Percentiles rank a stretch among this genome's conserved stretches.
phyloP scores from a whole-genome alignment of 1,140 invertebrate species.

The Maniola jurtina region DNA sequence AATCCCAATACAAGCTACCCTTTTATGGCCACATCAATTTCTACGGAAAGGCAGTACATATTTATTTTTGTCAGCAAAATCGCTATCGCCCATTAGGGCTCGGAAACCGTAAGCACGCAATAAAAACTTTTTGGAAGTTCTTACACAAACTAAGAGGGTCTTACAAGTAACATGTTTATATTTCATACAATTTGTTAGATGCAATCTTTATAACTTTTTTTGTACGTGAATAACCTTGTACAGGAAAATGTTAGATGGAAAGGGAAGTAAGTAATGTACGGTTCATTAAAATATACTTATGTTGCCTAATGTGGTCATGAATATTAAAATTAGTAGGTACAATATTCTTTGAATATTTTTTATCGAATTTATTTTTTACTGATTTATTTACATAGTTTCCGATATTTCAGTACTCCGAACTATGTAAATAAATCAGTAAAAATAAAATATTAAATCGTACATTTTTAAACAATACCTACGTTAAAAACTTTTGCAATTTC shows the following conservation, averaged over 20 bases:
- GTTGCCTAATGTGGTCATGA: neutral
- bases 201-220: conserved; percentile 11
- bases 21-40: conserved; percentile 42
- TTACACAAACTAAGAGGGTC: conserved; percentile 36
- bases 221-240: conserved; percentile 1
- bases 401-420: no score
- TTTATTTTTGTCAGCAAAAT: conserved; percentile 69
- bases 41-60: conserved; percentile 57
- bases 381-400: no score
- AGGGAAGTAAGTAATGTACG: neutral
- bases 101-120: conserved; percentile 67
- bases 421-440: no score
- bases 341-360: no score
- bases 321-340: neutral
- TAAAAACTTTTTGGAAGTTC: conserved; percentile 61
- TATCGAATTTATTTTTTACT: no score
- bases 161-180: conserved; percentile 40
- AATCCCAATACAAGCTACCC: neutral
- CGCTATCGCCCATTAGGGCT: conserved; percentile 62
- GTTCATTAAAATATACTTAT: conserved; percentile 7
- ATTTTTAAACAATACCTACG: no score
- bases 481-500: no score
- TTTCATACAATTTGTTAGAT: conserved; percentile 42
- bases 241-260: neutral
- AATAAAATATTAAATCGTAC: no score